A percentile compares a stretch with the other conserved stretches of the same genome.
These are phyloP conservation scores for Drosophila rufa DNA, from an alignment of 1,140 invertebrate species.

Conservation along the genomic window DNA sequence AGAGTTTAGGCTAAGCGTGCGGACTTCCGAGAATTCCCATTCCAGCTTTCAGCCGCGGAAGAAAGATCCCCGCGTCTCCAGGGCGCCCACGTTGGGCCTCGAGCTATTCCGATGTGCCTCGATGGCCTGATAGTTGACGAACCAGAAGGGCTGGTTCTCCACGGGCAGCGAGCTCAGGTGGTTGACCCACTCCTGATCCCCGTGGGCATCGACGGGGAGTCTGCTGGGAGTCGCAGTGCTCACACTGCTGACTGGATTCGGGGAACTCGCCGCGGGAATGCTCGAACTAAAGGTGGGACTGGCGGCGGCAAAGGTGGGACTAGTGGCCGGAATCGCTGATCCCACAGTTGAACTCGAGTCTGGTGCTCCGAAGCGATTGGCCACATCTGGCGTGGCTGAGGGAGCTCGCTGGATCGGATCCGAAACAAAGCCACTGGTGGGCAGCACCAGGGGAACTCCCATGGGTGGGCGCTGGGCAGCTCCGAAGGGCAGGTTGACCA, in stretches of 20 bases:
- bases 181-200: constrained; percentile 85
- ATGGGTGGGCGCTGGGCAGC: constrained; percentile 70
- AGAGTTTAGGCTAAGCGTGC: not conserved
- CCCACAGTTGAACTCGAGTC: not conserved
- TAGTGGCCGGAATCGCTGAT: not conserved
- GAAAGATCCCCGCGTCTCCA: constrained; percentile 68
- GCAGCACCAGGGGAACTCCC: constrained; percentile 65
- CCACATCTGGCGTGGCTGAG: constrained; percentile 11
- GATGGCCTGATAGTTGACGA: constrained; percentile 85
- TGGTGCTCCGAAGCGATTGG: constrained; percentile 57
- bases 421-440: constrained; percentile 34
- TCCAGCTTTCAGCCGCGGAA: constrained; percentile 62
- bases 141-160: constrained; percentile 86
- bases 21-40: not conserved
- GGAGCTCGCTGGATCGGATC: not conserved
- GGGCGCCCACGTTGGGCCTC: constrained; percentile 54
- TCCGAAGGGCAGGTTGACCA: constrained; percentile 54
- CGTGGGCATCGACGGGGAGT: constrained; percentile 83
- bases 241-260: not conserved
- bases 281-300: not conserved
- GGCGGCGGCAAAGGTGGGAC: not conserved
- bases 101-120: constrained; percentile 80
- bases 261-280: not conserved
- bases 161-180: constrained; percentile 84
- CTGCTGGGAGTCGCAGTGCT: not conserved